Base-by-base conservation (phyloP, 2,888 invertebrate genomes). In the Drosophila crucigera region DNA sequence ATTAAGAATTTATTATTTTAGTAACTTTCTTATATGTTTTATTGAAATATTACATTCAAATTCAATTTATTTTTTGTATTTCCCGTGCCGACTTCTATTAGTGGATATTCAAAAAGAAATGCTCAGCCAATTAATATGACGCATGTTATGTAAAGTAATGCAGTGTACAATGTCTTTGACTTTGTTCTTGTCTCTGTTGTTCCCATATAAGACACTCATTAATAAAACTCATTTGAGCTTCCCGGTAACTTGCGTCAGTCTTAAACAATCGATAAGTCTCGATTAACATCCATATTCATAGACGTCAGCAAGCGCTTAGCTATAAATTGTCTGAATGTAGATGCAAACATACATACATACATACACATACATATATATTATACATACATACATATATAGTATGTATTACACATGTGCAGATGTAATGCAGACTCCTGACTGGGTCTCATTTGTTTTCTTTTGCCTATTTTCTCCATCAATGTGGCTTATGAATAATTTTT, bases 401-500 rank as follows among this genome's bases (percentile, higher is more conserved):
- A 28, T 16, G 28, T 19, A 19, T 28, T 28, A 28, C 5, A 52
- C 11, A 31, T 14, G 52, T 22, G n/a, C 2, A 31, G 14, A 37
- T 19, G 37, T 37, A 19, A 7, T 37, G 2, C 19, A 3, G 37
- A 53, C 22, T 22, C 22, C 22, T 3, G 16, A 53, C 30, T 30
- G 52, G 14, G 6, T 30, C 30, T 22, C 53, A 53, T n/a, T 30
- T 58, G 31, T 16, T 58, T 30, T 16, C 22, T 30, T n/a, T 52
- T 41, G 31, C 16, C 58, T 22, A 31, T 31, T 43, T 58, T 16
- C 22, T 41, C n/a, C 39, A 37, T 31, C 31, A 58, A 62, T 37
- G 22, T 52, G 54, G 47, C 50, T 50, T 61, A 37, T 50, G 50
- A 60, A 35, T 50, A 50, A 50, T 37, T 50, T 61, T 28, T 37